phyloP scores from a whole-genome alignment of 2,797 vertebrate genomes.

The Chaunax sp. region DNA sequence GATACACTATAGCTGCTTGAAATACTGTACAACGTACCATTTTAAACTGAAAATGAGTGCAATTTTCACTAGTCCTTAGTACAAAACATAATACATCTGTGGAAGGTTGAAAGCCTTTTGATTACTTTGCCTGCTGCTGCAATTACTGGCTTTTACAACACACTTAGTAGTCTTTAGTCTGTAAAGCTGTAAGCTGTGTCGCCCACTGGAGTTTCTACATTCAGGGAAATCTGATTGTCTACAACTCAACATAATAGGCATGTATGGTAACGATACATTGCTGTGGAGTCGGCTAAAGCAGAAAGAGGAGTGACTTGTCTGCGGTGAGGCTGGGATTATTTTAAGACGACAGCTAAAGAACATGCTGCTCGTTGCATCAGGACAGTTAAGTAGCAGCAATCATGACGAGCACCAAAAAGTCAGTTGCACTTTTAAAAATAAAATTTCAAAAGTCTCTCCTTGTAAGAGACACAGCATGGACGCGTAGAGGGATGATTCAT shows the following conservation, averaged over 20 bases:
- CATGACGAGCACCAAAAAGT: background rate
- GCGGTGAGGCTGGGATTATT: slow-evolving; percentile 67
- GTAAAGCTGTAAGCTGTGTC: background rate
- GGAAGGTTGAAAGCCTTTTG: slow-evolving; percentile 19
- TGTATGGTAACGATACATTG: slow-evolving; percentile 35
- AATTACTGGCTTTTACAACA: slow-evolving; percentile 20
- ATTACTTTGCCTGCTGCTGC: slow-evolving; percentile 12
- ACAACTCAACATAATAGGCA: slow-evolving; percentile 21
- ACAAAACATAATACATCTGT: slow-evolving; percentile 14
- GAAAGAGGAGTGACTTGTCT: slow-evolving; percentile 41
- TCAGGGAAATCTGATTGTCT: slow-evolving; percentile 27
- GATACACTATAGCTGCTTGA: slow-evolving; percentile 1
- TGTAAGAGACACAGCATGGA: background rate
- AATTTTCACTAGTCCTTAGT: background rate
- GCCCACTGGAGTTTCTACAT: slow-evolving; percentile 10
- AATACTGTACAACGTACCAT: slow-evolving; percentile 15
- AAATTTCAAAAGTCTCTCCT: slow-evolving; percentile 9
- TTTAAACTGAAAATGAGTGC: slow-evolving; percentile 28
- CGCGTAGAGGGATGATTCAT: slow-evolving; percentile 43
- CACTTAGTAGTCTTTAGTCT: background rate
- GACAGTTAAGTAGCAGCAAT: slow-evolving; percentile 21
- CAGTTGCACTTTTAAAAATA: background rate
- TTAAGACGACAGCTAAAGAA: slow-evolving; percentile 76
- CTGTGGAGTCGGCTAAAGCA: slow-evolving; percentile 9
- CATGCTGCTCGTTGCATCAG: slow-evolving; percentile 51